Conservation (phyloP, 2,797 vertebrate species). For the Lutjanus argentimaculatus region DNA sequence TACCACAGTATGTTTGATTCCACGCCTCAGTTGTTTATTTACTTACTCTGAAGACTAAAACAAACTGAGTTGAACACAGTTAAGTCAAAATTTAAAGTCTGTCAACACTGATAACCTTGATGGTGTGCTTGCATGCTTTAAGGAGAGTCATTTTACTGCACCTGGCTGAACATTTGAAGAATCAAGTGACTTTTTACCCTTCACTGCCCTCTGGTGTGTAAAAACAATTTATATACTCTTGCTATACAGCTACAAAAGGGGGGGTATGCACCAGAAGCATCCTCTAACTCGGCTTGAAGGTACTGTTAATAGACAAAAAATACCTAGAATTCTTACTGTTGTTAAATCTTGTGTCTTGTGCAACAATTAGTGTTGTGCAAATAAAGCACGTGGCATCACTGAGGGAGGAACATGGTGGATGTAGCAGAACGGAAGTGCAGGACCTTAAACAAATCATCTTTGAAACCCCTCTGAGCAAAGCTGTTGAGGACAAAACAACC, state of each 20-base stretch:
- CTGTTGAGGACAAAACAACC: neutral
- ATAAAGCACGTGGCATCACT: neutral
- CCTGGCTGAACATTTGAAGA: neutral
- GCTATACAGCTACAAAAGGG: too few species aligned
- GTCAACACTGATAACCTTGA: neutral
- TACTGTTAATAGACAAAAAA: neutral
- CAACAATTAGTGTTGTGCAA: neutral
- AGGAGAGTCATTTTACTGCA: neutral
- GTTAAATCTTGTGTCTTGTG: neutral
- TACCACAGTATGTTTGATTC: neutral
- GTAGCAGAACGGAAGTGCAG: neutral
- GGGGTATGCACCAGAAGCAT: too few species aligned
- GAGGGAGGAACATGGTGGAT: neutral
- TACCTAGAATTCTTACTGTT: neutral
- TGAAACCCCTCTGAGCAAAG: neutral
- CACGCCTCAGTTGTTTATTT: neutral
- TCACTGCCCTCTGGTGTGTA: conserved; percentile 44
- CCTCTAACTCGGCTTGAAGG: too few species aligned
- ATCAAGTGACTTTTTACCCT: conserved; percentile 20
- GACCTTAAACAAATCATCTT: too few species aligned
- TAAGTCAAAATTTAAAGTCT: neutral
- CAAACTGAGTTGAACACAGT: neutral
- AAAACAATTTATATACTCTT: neutral
- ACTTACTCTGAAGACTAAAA: neutral
- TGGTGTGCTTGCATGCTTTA: neutral